phyloP scores from a whole-genome alignment of 2,797 vertebrate genomes.

The Enteromius mattozi region DNA sequence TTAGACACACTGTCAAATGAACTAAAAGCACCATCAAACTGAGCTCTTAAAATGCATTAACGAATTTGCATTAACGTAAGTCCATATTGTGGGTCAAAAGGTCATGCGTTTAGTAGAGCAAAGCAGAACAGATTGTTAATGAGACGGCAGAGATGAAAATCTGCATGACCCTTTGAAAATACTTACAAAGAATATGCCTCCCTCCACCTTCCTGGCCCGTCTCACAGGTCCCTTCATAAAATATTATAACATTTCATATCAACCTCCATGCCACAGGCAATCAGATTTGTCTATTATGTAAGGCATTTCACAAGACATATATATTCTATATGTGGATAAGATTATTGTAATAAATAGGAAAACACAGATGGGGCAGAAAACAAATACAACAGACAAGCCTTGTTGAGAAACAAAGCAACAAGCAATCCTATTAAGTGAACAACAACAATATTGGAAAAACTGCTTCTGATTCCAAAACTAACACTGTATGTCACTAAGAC shows the following conservation, averaged over 20 bases:
- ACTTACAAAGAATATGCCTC: conserved; percentile 85
- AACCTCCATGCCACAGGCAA: conserved; percentile 60
- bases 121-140: conserved; percentile 54
- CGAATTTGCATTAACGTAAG: conserved; percentile 47
- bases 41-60: conserved; percentile 7
- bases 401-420: not conserved
- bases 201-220: conserved; percentile 83
- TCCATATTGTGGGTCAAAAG: conserved; percentile 45
- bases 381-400: not conserved
- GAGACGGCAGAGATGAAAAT: conserved; percentile 46
- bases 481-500: not conserved
- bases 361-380: not conserved
- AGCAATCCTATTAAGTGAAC: not conserved
- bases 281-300: conserved; percentile 31
- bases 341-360: not conserved
- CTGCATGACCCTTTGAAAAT: conserved; percentile 65
- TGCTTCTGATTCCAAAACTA: not conserved
- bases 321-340: not conserved
- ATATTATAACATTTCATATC: conserved; percentile 69
- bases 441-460: not conserved
- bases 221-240: conserved; percentile 80
- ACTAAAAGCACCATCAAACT: not conserved
- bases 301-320: conserved; percentile 13
- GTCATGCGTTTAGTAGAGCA: conserved; percentile 67
- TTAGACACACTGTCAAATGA: not conserved